Conservation (phyloP, 2,797 vertebrate species). For the Crossoptilon crossoptilon region DNA sequence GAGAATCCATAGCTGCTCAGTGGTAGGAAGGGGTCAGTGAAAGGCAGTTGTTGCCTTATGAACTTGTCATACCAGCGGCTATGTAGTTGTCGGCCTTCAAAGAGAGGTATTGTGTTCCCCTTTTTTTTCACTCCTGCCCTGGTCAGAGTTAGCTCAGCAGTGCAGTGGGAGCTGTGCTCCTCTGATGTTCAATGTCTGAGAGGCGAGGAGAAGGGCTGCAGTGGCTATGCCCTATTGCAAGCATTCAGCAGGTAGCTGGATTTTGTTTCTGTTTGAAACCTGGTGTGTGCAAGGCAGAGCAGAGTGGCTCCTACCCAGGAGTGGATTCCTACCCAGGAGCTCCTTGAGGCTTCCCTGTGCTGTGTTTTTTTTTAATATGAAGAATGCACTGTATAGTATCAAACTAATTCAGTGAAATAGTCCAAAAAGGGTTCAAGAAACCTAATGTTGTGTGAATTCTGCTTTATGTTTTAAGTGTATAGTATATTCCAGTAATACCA, state of each 20-base stretch:
- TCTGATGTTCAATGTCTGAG: background rate
- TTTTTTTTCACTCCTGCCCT: rapidly evolving
- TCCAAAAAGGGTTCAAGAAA: background rate
- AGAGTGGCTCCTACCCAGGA: background rate
- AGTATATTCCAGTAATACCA: background rate
- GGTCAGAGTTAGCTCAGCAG: rapidly evolving
- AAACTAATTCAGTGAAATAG: background rate
- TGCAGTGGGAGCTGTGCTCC: rapidly evolving
- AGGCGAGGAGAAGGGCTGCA: no score
- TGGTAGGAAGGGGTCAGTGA: background rate
- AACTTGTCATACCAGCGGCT: background rate
- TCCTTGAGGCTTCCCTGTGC: background rate
- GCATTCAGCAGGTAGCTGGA: background rate
- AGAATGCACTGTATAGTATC: background rate
- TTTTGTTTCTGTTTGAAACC: background rate
- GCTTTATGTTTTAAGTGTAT: background rate
- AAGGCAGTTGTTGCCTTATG: background rate
- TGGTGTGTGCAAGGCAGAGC: background rate
- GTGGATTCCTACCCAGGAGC: rapidly evolving
- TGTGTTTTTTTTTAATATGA: background rate
- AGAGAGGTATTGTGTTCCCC: background rate
- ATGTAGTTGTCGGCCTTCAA: background rate
- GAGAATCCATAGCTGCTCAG: background rate
- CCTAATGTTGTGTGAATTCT: background rate
- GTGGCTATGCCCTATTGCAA: background rate